Base-by-base conservation (phyloP, 2,797 vertebrate species). In the Sciaenops ocellatus region DNA sequence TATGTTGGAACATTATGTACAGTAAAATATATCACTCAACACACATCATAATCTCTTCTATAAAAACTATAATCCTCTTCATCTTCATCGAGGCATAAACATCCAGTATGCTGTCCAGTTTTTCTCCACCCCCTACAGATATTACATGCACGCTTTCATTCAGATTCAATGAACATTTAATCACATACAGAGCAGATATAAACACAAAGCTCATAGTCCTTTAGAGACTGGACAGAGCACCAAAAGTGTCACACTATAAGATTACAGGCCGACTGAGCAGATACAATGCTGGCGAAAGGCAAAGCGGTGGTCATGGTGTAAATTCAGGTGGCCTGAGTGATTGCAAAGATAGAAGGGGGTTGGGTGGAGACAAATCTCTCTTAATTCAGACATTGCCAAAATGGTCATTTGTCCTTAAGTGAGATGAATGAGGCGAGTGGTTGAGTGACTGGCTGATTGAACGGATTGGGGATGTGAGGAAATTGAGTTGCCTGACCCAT, bases 361-460 rank as follows among this genome's bases (percentile, higher is more conserved):
- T 50, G 85, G 76, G 78, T 79, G 60, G 66, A 78, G 57, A 83
- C 89, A 90, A 92, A 94, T 94, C 90, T 89, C 91, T 94, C 92
- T 90, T 93, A 94, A 95, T 94, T 94, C 90, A 89, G 74, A 79
- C 83, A 68, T 94, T 92, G 92, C 93, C 94, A 92, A 93, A 92
- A 91, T 91, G 90, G 79, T 90, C 87, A 92, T 93, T 92, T 91
- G 86, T 88, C 78, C 64, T 80, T 95, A 95, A 96, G 93, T 94
- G 92, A 94, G 95, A 96, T 94, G 94, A 95, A 95, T 95, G 95
- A 91, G 90, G 80, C 80, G 22, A 42, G 80, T 83, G 91, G 88
- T 91, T 92, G 90, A 95, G 88, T 91, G 92, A 93, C 89, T 88
- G 82, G 89, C 75, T 95, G 93, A 94, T 92, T 93, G 93, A 94